Evolutionary conservation across 2,797 vertebrate genomes (phyloP).

Genomic region (Coregonus sp.): DNA sequence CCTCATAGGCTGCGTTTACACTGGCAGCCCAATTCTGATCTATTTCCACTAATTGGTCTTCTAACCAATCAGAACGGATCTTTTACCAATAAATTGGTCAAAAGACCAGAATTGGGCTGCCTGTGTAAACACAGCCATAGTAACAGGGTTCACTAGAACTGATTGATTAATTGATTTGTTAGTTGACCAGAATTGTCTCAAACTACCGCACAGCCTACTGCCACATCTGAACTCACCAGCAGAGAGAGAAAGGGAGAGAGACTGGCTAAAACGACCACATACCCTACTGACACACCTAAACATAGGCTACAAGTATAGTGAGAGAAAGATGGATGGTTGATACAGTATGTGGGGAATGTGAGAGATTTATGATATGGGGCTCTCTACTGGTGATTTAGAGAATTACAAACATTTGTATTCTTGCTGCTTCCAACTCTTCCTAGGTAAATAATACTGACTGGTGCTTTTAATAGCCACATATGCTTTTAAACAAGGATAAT

Average conservation of each 20-base stretch:
- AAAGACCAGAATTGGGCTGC: too few relatives aligned
- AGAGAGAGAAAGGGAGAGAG: neutral
- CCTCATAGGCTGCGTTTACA: too few relatives aligned
- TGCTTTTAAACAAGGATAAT: neutral
- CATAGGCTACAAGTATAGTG: neutral
- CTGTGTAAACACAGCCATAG: neutral
- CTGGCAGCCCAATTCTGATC: too few relatives aligned
- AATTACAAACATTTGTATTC: neutral
- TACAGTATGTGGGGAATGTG: neutral
- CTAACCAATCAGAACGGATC: too few relatives aligned
- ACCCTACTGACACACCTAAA: neutral
- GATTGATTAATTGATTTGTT: neutral
- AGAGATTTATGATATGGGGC: neutral
- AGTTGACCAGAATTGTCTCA: neutral
- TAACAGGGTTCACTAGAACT: neutral
- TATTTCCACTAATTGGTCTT: too few relatives aligned
- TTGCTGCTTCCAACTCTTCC: neutral
- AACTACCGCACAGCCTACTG: neutral
- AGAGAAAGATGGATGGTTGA: neutral
- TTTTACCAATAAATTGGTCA: too few relatives aligned
- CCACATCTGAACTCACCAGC: neutral
- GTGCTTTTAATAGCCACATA: neutral
- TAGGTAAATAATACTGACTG: neutral
- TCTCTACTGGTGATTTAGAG: constrained; percentile 15
- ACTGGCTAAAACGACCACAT: neutral